These are phyloP conservation scores for Amphipyra tragopoginis DNA, from an alignment of 2,888 invertebrate species.

Conservation along the genomic window DNA sequence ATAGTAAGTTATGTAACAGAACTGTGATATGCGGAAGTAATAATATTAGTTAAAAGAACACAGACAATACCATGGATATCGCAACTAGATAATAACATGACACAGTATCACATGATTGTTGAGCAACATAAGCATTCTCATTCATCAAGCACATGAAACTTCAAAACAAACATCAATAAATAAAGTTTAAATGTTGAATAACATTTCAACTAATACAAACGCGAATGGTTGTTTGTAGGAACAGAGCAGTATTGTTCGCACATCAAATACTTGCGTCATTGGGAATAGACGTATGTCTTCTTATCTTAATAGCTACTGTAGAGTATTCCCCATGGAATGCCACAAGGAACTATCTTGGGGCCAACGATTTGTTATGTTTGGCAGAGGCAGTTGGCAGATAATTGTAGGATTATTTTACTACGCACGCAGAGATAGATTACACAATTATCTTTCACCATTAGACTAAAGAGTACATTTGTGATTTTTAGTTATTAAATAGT, in stretches of 20 bases:
- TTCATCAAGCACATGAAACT: slow-evolving; percentile 36
- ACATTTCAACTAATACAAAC: slow-evolving; percentile 23
- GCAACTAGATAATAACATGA: slow-evolving; percentile 4
- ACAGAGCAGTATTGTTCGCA: slow-evolving; percentile 31
- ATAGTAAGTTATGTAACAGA: too few relatives aligned
- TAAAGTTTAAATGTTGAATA: slow-evolving; percentile 24
- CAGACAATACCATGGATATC: slow-evolving; percentile 14
- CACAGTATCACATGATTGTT: slow-evolving; percentile 18
- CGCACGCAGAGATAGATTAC: too few relatives aligned
- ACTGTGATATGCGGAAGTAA: slow-evolving; percentile 8
- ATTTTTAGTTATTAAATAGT: too few relatives aligned
- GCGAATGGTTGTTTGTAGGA: slow-evolving; percentile 18
- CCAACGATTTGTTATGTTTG: slow-evolving; percentile 14
- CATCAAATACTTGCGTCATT: slow-evolving; percentile 40
- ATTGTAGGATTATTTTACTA: too few relatives aligned
- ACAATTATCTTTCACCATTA: too few relatives aligned
- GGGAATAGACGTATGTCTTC: slow-evolving; percentile 28
- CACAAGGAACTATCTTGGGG: slow-evolving; percentile 21
- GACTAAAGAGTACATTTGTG: too few relatives aligned
- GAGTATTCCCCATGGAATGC: slow-evolving; percentile 21
- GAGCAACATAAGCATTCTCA: slow-evolving; percentile 14
- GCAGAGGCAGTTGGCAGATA: neutral
- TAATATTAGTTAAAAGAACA: slow-evolving; percentile 7
- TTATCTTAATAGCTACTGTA: slow-evolving; percentile 20
- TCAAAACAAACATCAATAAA: slow-evolving; percentile 36